Percentiles rank a stretch among this genome's conserved stretches.
Evolutionary conservation across 2,888 invertebrate genomes (phyloP).

Genomic region (Crematogaster levior): DNA sequence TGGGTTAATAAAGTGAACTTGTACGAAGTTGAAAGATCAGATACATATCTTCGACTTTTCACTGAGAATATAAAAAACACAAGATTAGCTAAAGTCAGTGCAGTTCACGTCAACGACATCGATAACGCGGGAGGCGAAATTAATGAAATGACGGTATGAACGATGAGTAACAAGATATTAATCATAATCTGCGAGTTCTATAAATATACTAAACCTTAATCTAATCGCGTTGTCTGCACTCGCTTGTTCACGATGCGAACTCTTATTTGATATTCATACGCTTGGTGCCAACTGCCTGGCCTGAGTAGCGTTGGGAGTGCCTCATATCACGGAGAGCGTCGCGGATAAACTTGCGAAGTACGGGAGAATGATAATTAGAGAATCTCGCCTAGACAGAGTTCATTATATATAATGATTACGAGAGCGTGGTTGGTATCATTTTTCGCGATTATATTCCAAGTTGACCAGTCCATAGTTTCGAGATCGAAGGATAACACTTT

Average conservation of each 20-base stretch:
- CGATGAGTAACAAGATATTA: slow-evolving; percentile 20
- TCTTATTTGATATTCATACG: slow-evolving; percentile 38
- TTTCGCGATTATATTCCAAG: not conserved
- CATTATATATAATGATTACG: not conserved
- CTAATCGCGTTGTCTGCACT: not conserved
- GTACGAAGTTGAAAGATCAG: not conserved
- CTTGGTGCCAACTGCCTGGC: not conserved
- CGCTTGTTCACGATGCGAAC: not conserved
- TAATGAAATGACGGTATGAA: not conserved
- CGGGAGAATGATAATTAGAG: slow-evolving; percentile 14
- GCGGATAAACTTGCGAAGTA: slow-evolving; percentile 16
- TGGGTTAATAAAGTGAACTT: too few species aligned
- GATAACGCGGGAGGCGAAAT: not conserved
- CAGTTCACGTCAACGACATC: not conserved
- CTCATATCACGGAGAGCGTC: not conserved
- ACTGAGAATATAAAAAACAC: not conserved
- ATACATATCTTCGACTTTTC: not conserved
- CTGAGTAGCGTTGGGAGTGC: not conserved
- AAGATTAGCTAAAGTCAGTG: not conserved
- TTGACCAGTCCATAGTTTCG: not conserved
- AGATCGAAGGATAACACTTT: not conserved
- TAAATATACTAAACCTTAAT: slow-evolving; percentile 34
- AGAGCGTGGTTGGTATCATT: not conserved
- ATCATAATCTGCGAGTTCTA: slow-evolving; percentile 17
- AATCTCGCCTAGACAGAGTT: not conserved